Percentiles rank a stretch among this genome's conserved stretches.
These are phyloP conservation scores for Vipera ursinii DNA, from an alignment of 2,797 vertebrate species.

Conservation along the genomic window DNA sequence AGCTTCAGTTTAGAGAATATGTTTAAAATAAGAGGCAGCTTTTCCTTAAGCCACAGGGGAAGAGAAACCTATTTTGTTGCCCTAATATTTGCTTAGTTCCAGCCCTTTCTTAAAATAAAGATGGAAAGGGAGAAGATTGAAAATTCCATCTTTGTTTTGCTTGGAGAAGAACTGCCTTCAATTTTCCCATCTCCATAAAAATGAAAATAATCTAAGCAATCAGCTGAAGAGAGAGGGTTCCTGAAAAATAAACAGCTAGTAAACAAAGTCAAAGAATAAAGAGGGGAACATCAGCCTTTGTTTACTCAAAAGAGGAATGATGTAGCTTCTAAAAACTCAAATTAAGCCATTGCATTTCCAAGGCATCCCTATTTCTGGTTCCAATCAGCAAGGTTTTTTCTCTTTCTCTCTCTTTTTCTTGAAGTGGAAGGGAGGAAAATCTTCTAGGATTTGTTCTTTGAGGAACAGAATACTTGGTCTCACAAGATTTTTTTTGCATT, in stretches of 20 bases:
- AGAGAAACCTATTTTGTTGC: slow-evolving; percentile 26
- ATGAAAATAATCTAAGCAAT: slow-evolving; percentile 21
- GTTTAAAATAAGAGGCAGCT: slow-evolving; percentile 21
- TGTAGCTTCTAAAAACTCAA: background rate
- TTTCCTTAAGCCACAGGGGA: slow-evolving; percentile 22
- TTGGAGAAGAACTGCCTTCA: background rate
- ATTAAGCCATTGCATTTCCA: background rate
- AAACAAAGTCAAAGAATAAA: slow-evolving; percentile 14
- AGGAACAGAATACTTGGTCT: background rate
- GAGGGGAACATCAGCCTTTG: background rate
- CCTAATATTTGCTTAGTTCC: slow-evolving; percentile 25
- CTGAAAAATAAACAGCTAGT: slow-evolving; percentile 9
- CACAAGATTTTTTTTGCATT: no score
- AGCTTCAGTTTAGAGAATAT: slow-evolving; percentile 9
- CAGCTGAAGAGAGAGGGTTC: background rate
- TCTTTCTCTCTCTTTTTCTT: background rate
- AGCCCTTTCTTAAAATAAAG: slow-evolving; percentile 2
- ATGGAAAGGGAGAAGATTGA: background rate
- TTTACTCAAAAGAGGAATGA: background rate
- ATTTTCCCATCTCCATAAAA: background rate
- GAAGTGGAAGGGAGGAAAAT: background rate
- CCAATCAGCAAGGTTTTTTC: background rate
- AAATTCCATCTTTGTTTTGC: slow-evolving; percentile 13
- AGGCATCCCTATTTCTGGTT: background rate
- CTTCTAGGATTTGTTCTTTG: background rate